Evolutionary conservation across 1,140 invertebrate species (phyloP).

Genomic region (Procambarus virginalis): DNA sequence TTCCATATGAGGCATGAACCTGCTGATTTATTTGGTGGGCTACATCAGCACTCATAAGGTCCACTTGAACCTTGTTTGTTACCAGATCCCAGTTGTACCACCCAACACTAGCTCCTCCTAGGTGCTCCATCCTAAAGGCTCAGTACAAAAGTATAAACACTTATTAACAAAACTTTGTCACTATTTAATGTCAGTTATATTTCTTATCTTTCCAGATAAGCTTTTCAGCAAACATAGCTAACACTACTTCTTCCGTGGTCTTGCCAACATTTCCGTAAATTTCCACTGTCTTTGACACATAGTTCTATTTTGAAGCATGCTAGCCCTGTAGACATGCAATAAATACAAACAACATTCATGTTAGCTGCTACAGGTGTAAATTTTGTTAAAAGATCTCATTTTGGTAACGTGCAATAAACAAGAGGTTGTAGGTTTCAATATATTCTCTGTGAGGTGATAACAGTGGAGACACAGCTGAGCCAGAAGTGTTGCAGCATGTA

Average conservation of each 20-base stretch:
- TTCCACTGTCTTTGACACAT: not conserved
- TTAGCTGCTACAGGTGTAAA: not conserved
- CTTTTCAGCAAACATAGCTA: not conserved
- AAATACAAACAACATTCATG: not conserved
- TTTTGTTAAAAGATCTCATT: not conserved
- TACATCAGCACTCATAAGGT: constrained; percentile 58
- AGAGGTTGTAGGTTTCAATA: not conserved
- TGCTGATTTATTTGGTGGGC: constrained; percentile 50
- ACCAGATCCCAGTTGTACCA: constrained; percentile 61
- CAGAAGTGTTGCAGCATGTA: not conserved
- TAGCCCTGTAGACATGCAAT: not conserved
- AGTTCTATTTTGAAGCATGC: not conserved
- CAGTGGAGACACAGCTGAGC: not conserved
- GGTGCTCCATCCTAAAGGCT: constrained; percentile 39
- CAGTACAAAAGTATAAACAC: not conserved
- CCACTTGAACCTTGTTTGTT: constrained; percentile 55
- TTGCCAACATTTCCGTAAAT: not conserved
- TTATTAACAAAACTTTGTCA: not conserved
- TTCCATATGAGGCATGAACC: constrained; percentile 41
- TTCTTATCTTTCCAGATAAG: not conserved
- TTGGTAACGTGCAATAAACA: not conserved
- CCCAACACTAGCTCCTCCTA: constrained; percentile 50
- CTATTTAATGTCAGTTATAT: not conserved
- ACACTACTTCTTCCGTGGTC: not conserved
- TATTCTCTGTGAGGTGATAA: not conserved